Base-by-base conservation (phyloP, 2,888 invertebrate species). In the Harpalus rubripes region DNA sequence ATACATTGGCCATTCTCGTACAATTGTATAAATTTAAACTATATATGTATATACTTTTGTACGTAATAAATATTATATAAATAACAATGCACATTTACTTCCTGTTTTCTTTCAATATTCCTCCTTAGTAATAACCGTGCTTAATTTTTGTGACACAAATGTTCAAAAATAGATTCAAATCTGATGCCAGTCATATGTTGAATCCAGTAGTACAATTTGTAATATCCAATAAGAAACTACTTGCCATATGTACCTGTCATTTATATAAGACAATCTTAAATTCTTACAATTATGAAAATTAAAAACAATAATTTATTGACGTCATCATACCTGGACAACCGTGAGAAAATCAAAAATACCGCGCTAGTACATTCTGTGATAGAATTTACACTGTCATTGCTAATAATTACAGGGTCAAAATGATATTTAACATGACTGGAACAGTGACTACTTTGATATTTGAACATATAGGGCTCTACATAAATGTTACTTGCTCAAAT, bases 331-430 rank as follows among this genome's bases (percentile, higher is more conserved):
- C 84, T 84, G 84, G 26, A 32, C 52, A 52, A 84, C 84, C 78
- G 65, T 84, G 84, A 84, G 84, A 76, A 84, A 84, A 84, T 78
- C 84, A 78, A 84, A 84, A 84, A 78, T 78, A 84, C 84, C 84
- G 84, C 84, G 84, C 84, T 44, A 63, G 78, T 84, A 63, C 78
- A 44, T 22, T 78, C 63, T 18, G 2, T 16, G 59, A 84, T 41
- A 52, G 63, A 84, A 81, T 39, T 39, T 16, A 76, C 41, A 22
- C 15, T 68, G 82, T 83, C 82, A 74, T 82, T 83, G 41, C 10
- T 41, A 22, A 83, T 52, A 84, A 83, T 84, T 78, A 59, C 58
- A 84, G n/a, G 44, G n/a, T 12, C 63, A 63, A 78, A 78, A 78
- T 84, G 63, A 84, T 52, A 84, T 78, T 78, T 78, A 63, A 84